phyloP scores from a whole-genome alignment of 2,113 vertebrate species.

The Pachyramphus minor region DNA sequence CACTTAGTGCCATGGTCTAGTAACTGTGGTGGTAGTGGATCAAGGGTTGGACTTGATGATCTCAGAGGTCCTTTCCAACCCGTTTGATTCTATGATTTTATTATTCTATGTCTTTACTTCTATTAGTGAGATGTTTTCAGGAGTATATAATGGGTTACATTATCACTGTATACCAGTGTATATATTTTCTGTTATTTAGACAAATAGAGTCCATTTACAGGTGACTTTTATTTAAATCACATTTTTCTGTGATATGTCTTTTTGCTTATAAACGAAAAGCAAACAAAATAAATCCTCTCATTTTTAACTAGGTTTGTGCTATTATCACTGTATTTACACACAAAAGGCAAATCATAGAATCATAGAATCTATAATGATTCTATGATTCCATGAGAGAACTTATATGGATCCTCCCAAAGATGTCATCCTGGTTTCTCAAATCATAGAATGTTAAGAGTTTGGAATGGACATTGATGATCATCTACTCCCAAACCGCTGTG shows the following conservation, averaged over 20 bases:
- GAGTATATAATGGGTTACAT: neutral
- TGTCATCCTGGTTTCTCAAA: neutral
- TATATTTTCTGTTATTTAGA: neutral
- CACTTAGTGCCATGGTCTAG: too few species aligned
- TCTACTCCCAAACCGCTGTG: neutral
- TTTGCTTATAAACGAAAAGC: neutral
- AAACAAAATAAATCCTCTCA: neutral
- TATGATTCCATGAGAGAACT: neutral
- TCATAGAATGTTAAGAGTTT: neutral
- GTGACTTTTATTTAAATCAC: neutral
- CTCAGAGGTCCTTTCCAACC: too few species aligned
- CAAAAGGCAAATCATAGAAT: neutral
- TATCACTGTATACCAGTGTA: too few species aligned
- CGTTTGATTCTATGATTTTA: too few species aligned
- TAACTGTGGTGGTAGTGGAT: too few species aligned
- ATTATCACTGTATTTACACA: neutral
- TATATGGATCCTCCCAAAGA: neutral
- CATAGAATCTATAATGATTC: too few species aligned
- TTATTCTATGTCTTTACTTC: neutral
- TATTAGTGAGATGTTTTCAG: neutral
- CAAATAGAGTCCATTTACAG: neutral
- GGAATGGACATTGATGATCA: neutral
- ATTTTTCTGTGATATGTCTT: neutral
- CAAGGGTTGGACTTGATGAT: too few species aligned
- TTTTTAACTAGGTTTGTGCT: neutral